Evolutionary conservation across 2,797 vertebrate species (phyloP).

Genomic region (Acropternis orthonyx): DNA sequence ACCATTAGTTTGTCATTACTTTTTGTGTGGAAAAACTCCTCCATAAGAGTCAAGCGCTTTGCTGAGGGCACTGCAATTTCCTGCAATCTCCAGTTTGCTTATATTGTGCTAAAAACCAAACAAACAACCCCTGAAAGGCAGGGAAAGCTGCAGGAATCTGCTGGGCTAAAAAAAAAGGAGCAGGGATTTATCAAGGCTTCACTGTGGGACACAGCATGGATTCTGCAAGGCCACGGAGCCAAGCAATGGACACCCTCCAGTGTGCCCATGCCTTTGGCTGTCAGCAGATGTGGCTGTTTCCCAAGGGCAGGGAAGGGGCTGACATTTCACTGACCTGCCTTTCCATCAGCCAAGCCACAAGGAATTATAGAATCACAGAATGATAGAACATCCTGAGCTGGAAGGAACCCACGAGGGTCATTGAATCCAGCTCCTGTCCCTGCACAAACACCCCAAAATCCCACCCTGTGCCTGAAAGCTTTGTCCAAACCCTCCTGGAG

Average conservation of each 20-base stretch:
- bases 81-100: not conserved
- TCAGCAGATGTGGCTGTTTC: not conserved
- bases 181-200: not conserved
- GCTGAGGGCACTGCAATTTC: not conserved
- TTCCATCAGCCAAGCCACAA: not conserved
- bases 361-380: not conserved
- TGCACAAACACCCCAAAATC: not conserved
- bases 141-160: not conserved
- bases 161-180: not conserved
- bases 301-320: not conserved
- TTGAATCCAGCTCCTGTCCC: not conserved
- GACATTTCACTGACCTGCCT: not conserved
- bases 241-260: fast-evolving
- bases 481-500: not conserved
- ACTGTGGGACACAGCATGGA: not conserved
- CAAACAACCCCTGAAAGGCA: not conserved
- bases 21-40: not conserved
- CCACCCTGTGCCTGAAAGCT: not conserved
- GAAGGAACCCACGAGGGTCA: not conserved
- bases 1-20: not conserved
- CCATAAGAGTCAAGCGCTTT: not conserved
- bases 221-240: fast-evolving
- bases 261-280: fast-evolving
- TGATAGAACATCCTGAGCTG: not conserved
- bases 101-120: not conserved